These are phyloP conservation scores for Drosophila sp. DNA, from an alignment of 1,140 invertebrate species.

Conservation along the genomic window DNA sequence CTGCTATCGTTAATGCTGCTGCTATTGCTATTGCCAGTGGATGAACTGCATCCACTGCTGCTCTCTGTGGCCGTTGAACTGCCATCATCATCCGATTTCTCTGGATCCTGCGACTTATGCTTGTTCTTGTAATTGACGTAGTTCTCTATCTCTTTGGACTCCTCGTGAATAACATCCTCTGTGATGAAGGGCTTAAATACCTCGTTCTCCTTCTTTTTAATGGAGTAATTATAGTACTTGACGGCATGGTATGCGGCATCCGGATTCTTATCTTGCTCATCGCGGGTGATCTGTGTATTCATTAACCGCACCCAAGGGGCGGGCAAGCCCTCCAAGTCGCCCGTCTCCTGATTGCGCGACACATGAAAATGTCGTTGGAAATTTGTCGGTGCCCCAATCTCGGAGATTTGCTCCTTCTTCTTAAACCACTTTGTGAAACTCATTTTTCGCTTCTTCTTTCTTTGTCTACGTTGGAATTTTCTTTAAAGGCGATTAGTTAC, in stretches of 20 bases:
- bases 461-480: constrained; percentile 51
- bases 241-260: constrained; percentile 93
- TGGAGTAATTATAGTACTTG: constrained; percentile 95
- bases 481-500: constrained; percentile 68
- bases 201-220: constrained; percentile 89
- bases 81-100: constrained; percentile 75
- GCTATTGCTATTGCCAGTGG: constrained; percentile 69
- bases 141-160: constrained; percentile 90
- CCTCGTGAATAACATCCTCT: constrained; percentile 89
- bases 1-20: constrained; percentile 75
- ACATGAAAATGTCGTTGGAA: constrained; percentile 93
- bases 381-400: constrained; percentile 90
- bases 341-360: constrained; percentile 89
- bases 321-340: constrained; percentile 90
- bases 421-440: constrained; percentile 75
- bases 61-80: constrained; percentile 59
- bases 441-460: constrained; percentile 43
- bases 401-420: constrained; percentile 83
- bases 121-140: constrained; percentile 88
- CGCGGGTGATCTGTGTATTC: constrained; percentile 93
- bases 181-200: constrained; percentile 91
- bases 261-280: constrained; percentile 96
- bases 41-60: constrained; percentile 68
- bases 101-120: constrained; percentile 85
- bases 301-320: constrained; percentile 91